phyloP scores from a whole-genome alignment of 2,888 invertebrate species.

The Cantharis lateralis region DNA sequence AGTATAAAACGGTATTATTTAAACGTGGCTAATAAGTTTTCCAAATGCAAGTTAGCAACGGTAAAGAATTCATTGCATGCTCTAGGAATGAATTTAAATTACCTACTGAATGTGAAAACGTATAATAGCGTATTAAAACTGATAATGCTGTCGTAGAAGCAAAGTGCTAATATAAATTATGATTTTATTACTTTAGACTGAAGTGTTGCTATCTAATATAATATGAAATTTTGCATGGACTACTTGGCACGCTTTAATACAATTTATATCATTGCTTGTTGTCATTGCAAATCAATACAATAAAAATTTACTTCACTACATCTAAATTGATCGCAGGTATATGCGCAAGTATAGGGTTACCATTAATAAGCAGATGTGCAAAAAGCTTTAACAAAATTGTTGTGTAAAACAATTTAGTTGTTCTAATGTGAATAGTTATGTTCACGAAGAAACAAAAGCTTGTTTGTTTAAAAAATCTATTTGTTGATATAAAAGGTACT shows the following conservation, averaged over 20 bases:
- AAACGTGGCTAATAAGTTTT: neutral
- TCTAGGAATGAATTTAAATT: conserved; percentile 41
- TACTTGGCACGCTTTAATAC: conserved; percentile 21
- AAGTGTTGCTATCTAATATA: conserved; percentile 26
- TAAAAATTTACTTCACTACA: neutral
- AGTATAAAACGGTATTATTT: neutral
- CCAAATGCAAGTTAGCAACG: conserved; percentile 6
- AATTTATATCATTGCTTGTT: conserved; percentile 8
- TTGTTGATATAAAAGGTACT: too few species aligned
- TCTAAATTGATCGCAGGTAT: neutral
- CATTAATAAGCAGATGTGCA: too few species aligned
- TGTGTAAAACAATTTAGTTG: too few species aligned
- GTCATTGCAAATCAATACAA: neutral
- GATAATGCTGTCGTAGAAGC: conserved; percentile 38
- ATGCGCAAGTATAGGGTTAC: neutral
- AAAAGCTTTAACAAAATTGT: too few species aligned
- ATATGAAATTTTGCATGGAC: conserved; percentile 24
- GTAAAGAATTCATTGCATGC: conserved; percentile 34
- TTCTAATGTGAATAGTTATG: too few species aligned
- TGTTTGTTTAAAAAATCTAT: too few species aligned
- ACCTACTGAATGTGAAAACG: conserved; percentile 36
- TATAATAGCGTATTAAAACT: conserved; percentile 42
- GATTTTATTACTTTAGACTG: conserved; percentile 39
- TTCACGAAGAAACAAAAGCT: too few species aligned
- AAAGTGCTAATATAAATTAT: conserved; percentile 41